Percentiles rank a stretch among this genome's conserved stretches.
These are phyloP conservation scores for Pherbina coryleti DNA, from an alignment of 2,888 invertebrate genomes.

Conservation along the genomic window DNA sequence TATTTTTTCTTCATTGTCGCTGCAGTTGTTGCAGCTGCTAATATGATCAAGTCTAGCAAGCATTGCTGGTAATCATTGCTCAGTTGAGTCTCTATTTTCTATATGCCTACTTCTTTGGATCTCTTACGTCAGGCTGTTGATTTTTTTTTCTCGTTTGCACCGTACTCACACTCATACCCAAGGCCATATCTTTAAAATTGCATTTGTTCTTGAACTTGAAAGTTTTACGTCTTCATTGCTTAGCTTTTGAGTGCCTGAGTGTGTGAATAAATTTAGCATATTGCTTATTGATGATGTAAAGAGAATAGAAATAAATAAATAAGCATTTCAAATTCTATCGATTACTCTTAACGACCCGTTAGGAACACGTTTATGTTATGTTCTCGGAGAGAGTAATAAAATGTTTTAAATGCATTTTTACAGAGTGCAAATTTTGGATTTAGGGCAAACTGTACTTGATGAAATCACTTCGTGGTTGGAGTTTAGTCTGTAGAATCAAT, in stretches of 20 bases:
- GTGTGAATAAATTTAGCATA: too few relatives aligned
- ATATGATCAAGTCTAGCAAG: not conserved
- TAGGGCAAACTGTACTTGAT: too few relatives aligned
- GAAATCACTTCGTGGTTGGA: too few relatives aligned
- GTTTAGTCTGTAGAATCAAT: too few relatives aligned
- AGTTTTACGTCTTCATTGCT: not conserved
- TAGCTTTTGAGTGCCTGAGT: not conserved
- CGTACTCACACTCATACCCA: not conserved
- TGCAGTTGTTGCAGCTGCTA: not conserved
- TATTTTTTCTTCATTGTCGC: not conserved
- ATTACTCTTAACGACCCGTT: too few relatives aligned
- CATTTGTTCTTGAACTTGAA: conserved; percentile 29
- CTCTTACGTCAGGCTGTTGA: not conserved
- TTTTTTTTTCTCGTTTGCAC: not conserved
- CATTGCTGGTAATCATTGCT: not conserved
- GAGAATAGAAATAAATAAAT: too few relatives aligned
- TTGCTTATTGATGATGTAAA: too few relatives aligned
- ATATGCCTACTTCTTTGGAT: not conserved
- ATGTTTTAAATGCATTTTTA: too few relatives aligned
- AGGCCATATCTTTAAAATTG: conserved; percentile 14
- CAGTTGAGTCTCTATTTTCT: not conserved
- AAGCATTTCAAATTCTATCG: too few relatives aligned
- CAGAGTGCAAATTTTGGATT: too few relatives aligned
- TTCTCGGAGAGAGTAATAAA: too few relatives aligned
- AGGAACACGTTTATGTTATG: too few relatives aligned